A percentile compares a stretch with the other conserved stretches of the same genome.
Evolutionary conservation across 30 jellyfish, hydroid and myxozoan genomes (phyloP).

Genomic region (Rhopilema esculentum): DNA sequence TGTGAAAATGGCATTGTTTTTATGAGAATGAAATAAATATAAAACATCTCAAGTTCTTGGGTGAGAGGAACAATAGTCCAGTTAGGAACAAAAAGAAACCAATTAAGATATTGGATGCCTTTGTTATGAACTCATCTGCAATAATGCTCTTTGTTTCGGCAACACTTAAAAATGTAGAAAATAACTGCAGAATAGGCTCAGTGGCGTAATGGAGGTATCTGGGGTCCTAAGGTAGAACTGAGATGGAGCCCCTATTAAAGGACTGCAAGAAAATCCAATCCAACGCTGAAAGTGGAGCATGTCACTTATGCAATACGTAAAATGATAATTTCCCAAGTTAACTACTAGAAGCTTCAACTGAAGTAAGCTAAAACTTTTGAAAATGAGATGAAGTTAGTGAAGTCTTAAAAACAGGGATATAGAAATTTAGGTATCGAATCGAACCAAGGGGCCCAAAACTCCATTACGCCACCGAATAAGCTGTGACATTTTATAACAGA

Average conservation of each 20-base stretch:
- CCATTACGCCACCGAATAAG: too few species aligned
- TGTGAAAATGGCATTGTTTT: too few species aligned
- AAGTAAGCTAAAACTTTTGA: not conserved
- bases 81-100: not conserved
- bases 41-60: not conserved
- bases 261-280: not conserved
- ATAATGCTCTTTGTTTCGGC: not conserved
- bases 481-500: too few species aligned
- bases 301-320: not conserved
- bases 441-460: not conserved
- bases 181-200: not conserved
- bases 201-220: not conserved
- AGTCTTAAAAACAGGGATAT: not conserved
- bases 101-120: not conserved
- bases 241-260: not conserved
- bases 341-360: not conserved
- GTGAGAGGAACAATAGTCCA: not conserved
- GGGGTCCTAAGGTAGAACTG: not conserved
- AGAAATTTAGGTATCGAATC: not conserved
- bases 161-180: not conserved
- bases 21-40: too few species aligned
- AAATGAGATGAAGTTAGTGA: not conserved
- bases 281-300: too few species aligned
- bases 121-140: not conserved
- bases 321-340: not conserved